These are phyloP conservation scores for Papilio polytes DNA, from an alignment of 1,140 invertebrate genomes.

Conservation along the genomic window DNA sequence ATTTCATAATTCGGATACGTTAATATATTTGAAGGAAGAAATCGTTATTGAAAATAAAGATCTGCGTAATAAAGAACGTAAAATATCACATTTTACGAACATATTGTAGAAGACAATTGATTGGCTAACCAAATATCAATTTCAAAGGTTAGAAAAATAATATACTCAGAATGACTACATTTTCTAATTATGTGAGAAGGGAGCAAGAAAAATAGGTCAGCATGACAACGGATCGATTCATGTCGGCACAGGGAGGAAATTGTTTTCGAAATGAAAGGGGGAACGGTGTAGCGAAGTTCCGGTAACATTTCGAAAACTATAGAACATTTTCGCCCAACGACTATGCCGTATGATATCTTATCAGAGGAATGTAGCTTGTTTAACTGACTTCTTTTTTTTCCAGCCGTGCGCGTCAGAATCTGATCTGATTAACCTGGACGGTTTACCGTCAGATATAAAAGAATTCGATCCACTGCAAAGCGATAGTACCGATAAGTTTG, in stretches of 20 bases:
- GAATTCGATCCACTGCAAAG: constrained; percentile 77
- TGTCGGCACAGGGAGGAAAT: background rate
- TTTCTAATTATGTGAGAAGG: constrained; percentile 14
- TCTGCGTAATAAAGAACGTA: background rate
- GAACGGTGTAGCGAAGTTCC: background rate
- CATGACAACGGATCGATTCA: constrained; percentile 25
- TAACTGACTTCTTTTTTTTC: constrained; percentile 67
- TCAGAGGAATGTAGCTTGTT: constrained; percentile 44
- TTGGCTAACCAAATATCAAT: background rate
- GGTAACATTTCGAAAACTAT: background rate
- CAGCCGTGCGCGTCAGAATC: constrained; percentile 72
- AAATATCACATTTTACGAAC: background rate
- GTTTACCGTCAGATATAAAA: constrained; percentile 70
- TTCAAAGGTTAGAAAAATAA: background rate
- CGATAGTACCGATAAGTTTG: constrained; percentile 65
- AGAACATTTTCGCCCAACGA: background rate
- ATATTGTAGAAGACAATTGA: background rate
- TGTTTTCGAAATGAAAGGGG: constrained; percentile 17
- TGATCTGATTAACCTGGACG: constrained; percentile 80
- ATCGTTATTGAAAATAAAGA: background rate
- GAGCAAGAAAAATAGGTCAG: constrained; percentile 15
- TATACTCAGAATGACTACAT: background rate
- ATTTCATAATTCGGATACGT: background rate
- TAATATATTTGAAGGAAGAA: background rate
- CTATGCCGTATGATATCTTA: background rate